These are phyloP conservation scores for Trissolcus brochymenae DNA, from an alignment of 2,888 invertebrate genomes.

Conservation along the genomic window DNA sequence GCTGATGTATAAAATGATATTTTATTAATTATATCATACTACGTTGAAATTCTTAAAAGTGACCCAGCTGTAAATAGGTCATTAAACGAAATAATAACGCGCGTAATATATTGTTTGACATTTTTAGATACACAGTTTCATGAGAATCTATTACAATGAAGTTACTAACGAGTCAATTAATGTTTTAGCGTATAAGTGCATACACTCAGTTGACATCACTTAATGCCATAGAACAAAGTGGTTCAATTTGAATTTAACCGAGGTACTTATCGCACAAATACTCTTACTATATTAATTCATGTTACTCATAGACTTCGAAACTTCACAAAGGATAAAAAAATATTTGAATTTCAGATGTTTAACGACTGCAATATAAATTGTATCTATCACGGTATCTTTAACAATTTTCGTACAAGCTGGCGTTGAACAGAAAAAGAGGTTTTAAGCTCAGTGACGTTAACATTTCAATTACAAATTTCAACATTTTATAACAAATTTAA, in stretches of 20 bases:
- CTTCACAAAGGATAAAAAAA: slow-evolving; percentile 2
- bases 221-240: slow-evolving; percentile 15
- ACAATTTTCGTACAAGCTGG: no score
- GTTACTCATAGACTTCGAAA: slow-evolving; percentile 1
- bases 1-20: slow-evolving; percentile 1
- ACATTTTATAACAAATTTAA: slow-evolving; percentile 3
- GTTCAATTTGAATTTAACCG: slow-evolving; percentile 30
- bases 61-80: neutral
- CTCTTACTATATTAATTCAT: neutral
- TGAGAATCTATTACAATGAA: slow-evolving; percentile 17
- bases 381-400: no score
- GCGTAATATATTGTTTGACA: neutral
- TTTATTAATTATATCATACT: no score
- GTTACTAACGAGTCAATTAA: slow-evolving; percentile 22
- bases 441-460: no score
- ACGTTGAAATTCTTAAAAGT: neutral
- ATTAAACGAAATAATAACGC: neutral
- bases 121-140: neutral
- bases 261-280: neutral
- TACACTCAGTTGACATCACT: slow-evolving; percentile 15
- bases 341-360: neutral
- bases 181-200: slow-evolving; percentile 2
- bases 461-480: neutral
- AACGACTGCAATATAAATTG: neutral
- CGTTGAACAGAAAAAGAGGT: no score